phyloP scores from a whole-genome alignment of 1,140 invertebrate genomes.

The Coelopa frigida region DNA sequence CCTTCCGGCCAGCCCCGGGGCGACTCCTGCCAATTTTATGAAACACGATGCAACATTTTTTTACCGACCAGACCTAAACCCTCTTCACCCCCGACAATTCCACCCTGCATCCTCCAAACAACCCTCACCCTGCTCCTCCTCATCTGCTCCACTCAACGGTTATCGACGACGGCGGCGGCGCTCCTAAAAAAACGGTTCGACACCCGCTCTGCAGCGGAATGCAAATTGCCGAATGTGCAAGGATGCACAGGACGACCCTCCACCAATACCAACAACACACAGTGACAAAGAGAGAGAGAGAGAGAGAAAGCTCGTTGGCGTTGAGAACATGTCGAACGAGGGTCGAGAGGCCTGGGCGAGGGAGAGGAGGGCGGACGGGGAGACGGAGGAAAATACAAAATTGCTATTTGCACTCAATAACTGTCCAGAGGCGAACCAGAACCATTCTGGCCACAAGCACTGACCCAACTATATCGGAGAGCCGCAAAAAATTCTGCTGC shows the following conservation, averaged over 20 bases:
- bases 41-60: too few species aligned
- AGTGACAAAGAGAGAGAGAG: slow-evolving; percentile 13
- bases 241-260: neutral
- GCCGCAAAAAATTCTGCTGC: slow-evolving; percentile 36
- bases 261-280: neutral
- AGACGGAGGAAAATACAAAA: slow-evolving; percentile 41
- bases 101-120: too few species aligned
- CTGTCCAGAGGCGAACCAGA: slow-evolving; percentile 31
- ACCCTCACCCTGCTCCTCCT: too few species aligned
- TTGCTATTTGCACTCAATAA: slow-evolving; percentile 46
- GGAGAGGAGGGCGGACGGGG: too few species aligned
- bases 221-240: neutral
- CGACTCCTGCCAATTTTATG: slow-evolving; percentile 6
- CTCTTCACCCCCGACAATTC: too few species aligned
- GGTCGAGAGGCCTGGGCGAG: too few species aligned
- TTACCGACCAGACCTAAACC: too few species aligned
- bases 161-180: too few species aligned
- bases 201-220: neutral
- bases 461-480: slow-evolving; percentile 46
- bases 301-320: slow-evolving; percentile 18
- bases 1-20: neutral
- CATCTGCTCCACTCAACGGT: too few species aligned
- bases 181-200: too few species aligned
- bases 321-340: too few species aligned
- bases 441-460: slow-evolving; percentile 45